phyloP scores from a whole-genome alignment of 1,140 invertebrate species.

The Drosophila parvula region DNA sequence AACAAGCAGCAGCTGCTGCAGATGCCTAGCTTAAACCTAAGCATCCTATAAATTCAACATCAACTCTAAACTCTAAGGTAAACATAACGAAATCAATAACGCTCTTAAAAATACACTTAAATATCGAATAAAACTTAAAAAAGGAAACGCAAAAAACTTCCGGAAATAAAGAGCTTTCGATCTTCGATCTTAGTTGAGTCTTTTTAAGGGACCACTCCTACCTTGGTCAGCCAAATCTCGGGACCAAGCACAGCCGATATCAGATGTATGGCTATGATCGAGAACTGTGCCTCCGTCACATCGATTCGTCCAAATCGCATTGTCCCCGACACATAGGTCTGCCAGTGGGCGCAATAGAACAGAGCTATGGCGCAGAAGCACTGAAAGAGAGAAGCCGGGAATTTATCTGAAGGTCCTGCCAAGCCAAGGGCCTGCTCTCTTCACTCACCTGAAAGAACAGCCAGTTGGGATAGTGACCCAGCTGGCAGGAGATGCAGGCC shows the following conservation, averaged over 20 bases:
- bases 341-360: slow-evolving; percentile 99
- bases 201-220: slow-evolving; percentile 83
- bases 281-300: slow-evolving; percentile 99
- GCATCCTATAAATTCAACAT: slow-evolving; percentile 17
- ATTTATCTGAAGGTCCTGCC: not conserved
- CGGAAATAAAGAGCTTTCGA: slow-evolving; percentile 52
- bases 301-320: slow-evolving; percentile 97
- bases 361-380: slow-evolving; percentile 96
- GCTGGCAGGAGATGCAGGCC: slow-evolving; percentile 94
- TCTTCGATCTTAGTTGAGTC: slow-evolving; percentile 1
- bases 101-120: slow-evolving; percentile 38
- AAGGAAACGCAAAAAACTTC: slow-evolving; percentile 58
- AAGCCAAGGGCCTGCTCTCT: no score
- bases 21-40: slow-evolving; percentile 40
- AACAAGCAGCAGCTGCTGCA: slow-evolving; percentile 12
- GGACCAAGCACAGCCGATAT: slow-evolving; percentile 94
- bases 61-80: slow-evolving; percentile 34
- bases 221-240: slow-evolving; percentile 92
- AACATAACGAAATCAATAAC: slow-evolving; percentile 34
- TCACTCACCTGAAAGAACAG: slow-evolving; percentile 93
- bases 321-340: slow-evolving; percentile 98
- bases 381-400: slow-evolving; percentile 84
- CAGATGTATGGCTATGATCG: slow-evolving; percentile 95
- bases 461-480: slow-evolving; percentile 95
- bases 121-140: slow-evolving; percentile 19